Conservation (phyloP, 2,113 vertebrate species). For the Thinocorus orbignyianus region DNA sequence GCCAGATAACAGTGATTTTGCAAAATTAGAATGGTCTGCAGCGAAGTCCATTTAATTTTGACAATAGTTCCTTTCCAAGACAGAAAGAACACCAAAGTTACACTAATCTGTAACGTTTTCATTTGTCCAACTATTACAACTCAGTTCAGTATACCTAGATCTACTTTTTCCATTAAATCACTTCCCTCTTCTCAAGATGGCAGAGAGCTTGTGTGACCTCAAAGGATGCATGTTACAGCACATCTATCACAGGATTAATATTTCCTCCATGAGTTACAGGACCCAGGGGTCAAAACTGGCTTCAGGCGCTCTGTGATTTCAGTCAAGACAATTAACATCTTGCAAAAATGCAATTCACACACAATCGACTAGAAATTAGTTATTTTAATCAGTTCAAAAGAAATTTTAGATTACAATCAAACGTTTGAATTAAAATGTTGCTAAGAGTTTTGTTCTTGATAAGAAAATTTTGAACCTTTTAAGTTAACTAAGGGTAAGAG, state of each 20-base stretch:
- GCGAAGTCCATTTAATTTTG: background rate
- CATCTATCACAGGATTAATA: background rate
- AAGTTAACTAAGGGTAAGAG: background rate
- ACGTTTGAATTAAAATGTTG: background rate
- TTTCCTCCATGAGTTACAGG: background rate
- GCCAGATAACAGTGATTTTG: background rate
- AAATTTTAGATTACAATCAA: background rate
- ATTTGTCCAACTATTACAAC: background rate
- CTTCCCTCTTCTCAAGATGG: background rate
- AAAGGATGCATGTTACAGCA: background rate
- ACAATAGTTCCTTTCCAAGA: background rate
- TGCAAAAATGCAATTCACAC: background rate
- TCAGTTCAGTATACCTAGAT: background rate
- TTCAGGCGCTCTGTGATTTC: background rate
- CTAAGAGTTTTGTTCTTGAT: background rate
- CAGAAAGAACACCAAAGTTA: background rate
- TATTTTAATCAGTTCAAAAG: background rate
- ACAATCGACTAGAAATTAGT: background rate
- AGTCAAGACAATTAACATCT: background rate
- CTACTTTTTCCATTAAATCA: background rate
- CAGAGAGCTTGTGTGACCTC: background rate
- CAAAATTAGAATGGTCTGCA: background rate
- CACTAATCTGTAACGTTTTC: background rate
- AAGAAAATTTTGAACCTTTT: background rate
- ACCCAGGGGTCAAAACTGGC: background rate